Conservation (phyloP, 2,888 invertebrate genomes). For the Heliconius charithonia region DNA sequence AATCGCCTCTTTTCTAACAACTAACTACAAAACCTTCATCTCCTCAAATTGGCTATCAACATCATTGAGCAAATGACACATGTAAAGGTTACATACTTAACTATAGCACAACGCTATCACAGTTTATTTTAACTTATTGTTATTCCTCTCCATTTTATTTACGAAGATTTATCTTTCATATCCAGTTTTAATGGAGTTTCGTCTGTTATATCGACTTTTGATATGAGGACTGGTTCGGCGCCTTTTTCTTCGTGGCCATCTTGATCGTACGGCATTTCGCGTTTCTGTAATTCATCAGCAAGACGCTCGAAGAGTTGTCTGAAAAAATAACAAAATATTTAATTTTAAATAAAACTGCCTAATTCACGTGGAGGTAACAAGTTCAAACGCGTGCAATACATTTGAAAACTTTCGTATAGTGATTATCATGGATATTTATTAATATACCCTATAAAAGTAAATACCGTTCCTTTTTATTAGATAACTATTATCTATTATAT, state of each 20-base stretch:
- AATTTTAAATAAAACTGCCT: too few relatives aligned
- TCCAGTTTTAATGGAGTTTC: conserved; percentile 70
- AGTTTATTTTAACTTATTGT: conserved; percentile 37
- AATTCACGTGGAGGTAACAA: too few relatives aligned
- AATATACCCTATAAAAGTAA: too few relatives aligned
- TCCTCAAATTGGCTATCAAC: not conserved
- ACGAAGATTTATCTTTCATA: conserved; percentile 59
- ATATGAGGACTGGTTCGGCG: conserved; percentile 68
- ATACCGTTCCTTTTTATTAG: too few relatives aligned
- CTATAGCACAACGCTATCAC: conserved; percentile 46
- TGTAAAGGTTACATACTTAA: conserved; percentile 19
- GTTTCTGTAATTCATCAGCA: conserved; percentile 82
- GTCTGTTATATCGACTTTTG: conserved; percentile 65
- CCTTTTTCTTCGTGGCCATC: conserved; percentile 66
- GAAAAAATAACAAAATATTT: conserved; percentile 35
- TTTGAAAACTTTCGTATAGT: too few relatives aligned
- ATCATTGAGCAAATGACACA: conserved; percentile 34
- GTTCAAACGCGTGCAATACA: too few relatives aligned
- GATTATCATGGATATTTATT: too few relatives aligned
- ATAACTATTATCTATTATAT: too few relatives aligned
- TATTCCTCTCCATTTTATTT: conserved; percentile 29
- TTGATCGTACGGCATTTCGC: conserved; percentile 62
- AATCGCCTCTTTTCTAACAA: not conserved
- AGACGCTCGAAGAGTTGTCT: conserved; percentile 84
- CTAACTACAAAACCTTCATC: not conserved